Percentiles rank a stretch among this genome's conserved stretches.
Evolutionary conservation across 2,888 invertebrate genomes (phyloP).

Genomic region (Caenorhabditis afra): DNA sequence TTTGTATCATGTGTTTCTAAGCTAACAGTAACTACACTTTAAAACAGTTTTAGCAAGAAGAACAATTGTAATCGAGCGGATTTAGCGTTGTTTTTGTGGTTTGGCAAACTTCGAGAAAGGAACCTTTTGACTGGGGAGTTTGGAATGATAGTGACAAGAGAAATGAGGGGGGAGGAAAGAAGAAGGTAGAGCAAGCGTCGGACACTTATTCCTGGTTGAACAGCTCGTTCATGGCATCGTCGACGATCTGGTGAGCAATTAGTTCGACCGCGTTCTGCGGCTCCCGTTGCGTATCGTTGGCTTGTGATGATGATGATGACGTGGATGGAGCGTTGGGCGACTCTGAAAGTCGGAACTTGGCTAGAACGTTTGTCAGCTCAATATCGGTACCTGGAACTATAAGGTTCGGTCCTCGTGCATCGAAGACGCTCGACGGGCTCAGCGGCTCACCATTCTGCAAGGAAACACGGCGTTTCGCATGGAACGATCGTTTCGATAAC

Average conservation of each 20-base stretch:
- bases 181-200: conserved; percentile 1
- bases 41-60: too few species aligned
- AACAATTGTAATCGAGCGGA: too few species aligned
- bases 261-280: conserved; percentile 60
- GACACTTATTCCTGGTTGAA: conserved; percentile 50
- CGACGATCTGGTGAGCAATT: conserved; percentile 65
- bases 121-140: conserved; percentile 5
- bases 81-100: too few species aligned
- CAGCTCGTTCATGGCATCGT: conserved; percentile 67
- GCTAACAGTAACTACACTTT: neutral
- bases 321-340: neutral
- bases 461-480: too few species aligned
- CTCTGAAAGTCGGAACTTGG: too few species aligned
- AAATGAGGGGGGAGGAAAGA: conserved; percentile 6
- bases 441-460: conserved; percentile 46
- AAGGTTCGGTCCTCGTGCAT: conserved; percentile 52
- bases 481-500: too few species aligned
- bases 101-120: conserved; percentile 8
- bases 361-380: too few species aligned
- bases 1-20: neutral
- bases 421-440: conserved; percentile 57
- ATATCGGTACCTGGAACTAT: conserved; percentile 21
- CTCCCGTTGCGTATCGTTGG: neutral
- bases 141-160: neutral
- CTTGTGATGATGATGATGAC: conserved; percentile 1